Evolutionary conservation across 2,797 vertebrate species (phyloP), one percentile per base, ranked within the genome.

Genomic region (Tangara arthus): DNA sequence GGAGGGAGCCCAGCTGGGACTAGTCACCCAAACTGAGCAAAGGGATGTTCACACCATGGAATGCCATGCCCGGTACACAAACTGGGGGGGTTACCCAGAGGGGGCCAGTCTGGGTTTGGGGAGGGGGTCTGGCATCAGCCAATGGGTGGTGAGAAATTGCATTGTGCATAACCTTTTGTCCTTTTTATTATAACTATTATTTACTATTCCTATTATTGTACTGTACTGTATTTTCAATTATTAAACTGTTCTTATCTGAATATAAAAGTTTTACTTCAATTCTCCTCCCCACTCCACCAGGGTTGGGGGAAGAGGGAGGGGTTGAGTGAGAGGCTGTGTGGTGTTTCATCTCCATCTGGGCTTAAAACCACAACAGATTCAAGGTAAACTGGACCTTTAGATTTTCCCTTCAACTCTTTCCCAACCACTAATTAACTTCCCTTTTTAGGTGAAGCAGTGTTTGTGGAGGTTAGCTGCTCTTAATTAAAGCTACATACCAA

Each of bases 161-260:
- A 30, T 3, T 47, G 20, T 41, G 24, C 47, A 12, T 26, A 8
- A n/a, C 9, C 4, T 53, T 46, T 39, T 52, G 30, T 10, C 4
- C 12, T 34, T 69, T 77, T 47, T 61, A 53, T 61, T 46, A 26
- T 28, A 61, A 55, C 12, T 27, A 11, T 22, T 47, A 32, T 61
- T 70, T 61, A 22, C 11, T 0, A 0, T 26, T n/a, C 12, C 12
- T 63, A 32, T 69, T 55, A 41, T 41, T 55, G 9, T 3, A 47
- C 12, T 32, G 5, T 7, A 63, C 20, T 47, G 16, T 35, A 26
- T 61, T 77, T 61, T 61, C 17, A 47, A 19, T 22, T 69, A 34
- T 18, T 41, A 30, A 86, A 34, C 14, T 39, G 11, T 12, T 69
- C 37, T 34, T 14, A 59, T 39, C 55, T 39, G 7, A 46, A 24